Base-by-base conservation (phyloP, 2,888 invertebrate species). In the Mycalesis mineus region DNA sequence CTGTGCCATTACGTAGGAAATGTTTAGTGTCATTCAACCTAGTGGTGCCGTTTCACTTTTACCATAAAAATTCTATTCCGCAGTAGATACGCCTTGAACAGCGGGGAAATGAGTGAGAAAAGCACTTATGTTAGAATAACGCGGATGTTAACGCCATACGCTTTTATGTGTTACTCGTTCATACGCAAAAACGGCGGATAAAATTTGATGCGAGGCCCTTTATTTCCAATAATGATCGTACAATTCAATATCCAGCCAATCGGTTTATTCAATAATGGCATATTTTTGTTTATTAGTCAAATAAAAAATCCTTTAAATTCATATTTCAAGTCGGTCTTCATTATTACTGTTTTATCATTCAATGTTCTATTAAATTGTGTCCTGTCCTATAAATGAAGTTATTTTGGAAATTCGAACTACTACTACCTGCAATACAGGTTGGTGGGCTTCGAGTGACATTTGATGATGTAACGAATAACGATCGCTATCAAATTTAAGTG, bases 11-110 rank as follows among this genome's bases (percentile, higher is more conserved):
- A 59, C 44, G 42, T 44, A 49, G 53, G 57, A 45, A 54, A 41
- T 51, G 36, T 59, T 62, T 57, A 59, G 60, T 55, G 61, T 62
- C 61, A 55, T 62, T 61, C 55, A 63, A 63, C 63, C 55, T 50
- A 70, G 31, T 69, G 62, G 69, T 77, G 68, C 70, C 71, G 74
- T 75, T 87, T 86, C 84, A 86, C 86, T 86, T 84, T 85, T 84
- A 74, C 78, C 73, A 80, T 78, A 77, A 80, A 81, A 81, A 64
- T 57, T 60, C 73, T 71, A 77, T 80, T 82, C 76, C 75, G 74
- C 74, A 70, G 52, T 61, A 51, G 40, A 41, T 31, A 71, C 66
- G 66, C 65, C 69, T 70, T 70, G 68, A 70, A 65, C 69, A 65
- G 60, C 69, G 75, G 75, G 73, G 77, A 77, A 64, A 78, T 79